These are phyloP conservation scores for Musca vetustissima DNA, from an alignment of 1,140 invertebrate species.

Conservation along the genomic window DNA sequence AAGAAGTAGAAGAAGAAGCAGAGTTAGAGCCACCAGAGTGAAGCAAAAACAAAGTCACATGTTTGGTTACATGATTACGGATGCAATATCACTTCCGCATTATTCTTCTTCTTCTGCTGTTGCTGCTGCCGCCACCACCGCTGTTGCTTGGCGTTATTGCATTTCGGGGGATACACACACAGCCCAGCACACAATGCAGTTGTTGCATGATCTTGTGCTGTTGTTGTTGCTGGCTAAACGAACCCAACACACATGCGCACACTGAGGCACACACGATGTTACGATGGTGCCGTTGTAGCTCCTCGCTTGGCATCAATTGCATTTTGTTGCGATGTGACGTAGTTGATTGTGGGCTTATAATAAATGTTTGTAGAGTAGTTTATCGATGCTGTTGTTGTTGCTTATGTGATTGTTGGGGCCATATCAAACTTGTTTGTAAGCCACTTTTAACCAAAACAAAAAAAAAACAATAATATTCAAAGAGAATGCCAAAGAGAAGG, in stretches of 20 bases:
- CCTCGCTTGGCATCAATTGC: conserved; percentile 5
- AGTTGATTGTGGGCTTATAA: conserved; percentile 14
- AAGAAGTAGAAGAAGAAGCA: neutral
- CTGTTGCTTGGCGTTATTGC: neutral
- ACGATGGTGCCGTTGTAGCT: neutral
- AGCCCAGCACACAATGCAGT: too few relatives aligned
- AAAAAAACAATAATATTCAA: too few relatives aligned
- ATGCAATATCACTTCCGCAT: conserved; percentile 24
- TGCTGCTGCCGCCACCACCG: neutral
- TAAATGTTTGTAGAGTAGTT: too few relatives aligned
- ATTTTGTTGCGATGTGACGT: conserved; percentile 17
- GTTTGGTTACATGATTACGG: conserved; percentile 23
- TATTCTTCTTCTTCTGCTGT: conserved; percentile 15
- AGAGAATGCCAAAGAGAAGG: too few relatives aligned
- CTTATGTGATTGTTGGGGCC: too few relatives aligned
- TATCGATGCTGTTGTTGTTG: too few relatives aligned
- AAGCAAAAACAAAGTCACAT: conserved; percentile 25
- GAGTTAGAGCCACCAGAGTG: conserved; percentile 1
- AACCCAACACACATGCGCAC: neutral
- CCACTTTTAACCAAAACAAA: too few relatives aligned
- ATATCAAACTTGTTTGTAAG: too few relatives aligned
- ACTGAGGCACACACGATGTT: neutral
- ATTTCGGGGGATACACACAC: too few relatives aligned
- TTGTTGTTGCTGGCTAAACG: neutral
- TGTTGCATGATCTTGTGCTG: conserved; percentile 3